Percentiles rank a stretch among this genome's conserved stretches.
phyloP scores from a whole-genome alignment of 2,113 vertebrate species.

The Odontophorus gujanensis region DNA sequence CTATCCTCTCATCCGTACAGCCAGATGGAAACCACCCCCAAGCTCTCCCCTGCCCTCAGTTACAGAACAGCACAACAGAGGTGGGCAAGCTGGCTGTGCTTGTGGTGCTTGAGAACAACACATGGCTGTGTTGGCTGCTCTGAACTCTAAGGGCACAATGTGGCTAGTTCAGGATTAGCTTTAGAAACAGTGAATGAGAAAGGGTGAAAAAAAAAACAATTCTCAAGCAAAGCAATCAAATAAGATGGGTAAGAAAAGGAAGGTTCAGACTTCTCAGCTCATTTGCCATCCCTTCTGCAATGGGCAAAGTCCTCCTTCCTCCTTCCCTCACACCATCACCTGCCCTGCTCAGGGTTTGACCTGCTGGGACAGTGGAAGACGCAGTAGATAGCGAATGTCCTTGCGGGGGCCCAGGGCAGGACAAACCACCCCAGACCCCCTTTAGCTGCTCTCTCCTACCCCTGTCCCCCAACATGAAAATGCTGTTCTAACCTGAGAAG shows the following conservation, averaged over 20 bases:
- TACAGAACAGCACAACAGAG: not conserved
- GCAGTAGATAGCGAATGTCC: not conserved
- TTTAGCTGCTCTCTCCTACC: conserved; percentile 20
- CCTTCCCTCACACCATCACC: not conserved
- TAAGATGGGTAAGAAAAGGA: not conserved
- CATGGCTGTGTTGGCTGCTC: not conserved
- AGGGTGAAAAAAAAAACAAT: not conserved
- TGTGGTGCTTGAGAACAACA: not conserved
- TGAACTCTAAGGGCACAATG: not conserved
- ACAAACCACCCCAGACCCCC: not conserved
- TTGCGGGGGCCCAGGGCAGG: not conserved
- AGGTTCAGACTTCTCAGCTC: not conserved
- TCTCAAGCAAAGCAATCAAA: not conserved
- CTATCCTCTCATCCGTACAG: not conserved
- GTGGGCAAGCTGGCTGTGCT: accelerated
- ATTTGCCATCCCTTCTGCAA: not conserved
- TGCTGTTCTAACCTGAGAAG: conserved; percentile 65
- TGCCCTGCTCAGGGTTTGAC: not conserved
- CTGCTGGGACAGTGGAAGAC: not conserved
- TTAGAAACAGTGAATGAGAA: not conserved
- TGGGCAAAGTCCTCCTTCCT: not conserved
- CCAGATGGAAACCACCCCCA: not conserved
- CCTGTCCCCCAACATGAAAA: conserved; percentile 26
- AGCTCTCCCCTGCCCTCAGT: not conserved
- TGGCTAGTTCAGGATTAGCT: not conserved